A percentile compares a stretch with the other conserved stretches of the same genome.
These are phyloP conservation scores for Marmota flaviventris DNA, from an alignment of 2,113 vertebrate genomes.

Conservation along the genomic window DNA sequence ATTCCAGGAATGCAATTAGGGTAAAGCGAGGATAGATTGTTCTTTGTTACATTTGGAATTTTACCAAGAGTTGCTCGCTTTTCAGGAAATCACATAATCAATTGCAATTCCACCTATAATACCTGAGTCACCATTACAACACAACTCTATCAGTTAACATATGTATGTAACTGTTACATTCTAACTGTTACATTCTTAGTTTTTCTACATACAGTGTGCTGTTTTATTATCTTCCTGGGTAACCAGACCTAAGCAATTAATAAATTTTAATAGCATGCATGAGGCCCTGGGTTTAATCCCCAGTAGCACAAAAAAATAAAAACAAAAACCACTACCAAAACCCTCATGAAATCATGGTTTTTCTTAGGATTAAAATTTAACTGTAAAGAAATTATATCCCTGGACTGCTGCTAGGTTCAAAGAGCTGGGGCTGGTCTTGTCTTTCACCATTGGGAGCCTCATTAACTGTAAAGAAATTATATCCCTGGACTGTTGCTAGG, in stretches of 20 bases:
- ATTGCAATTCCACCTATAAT: neutral
- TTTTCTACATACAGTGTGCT: neutral
- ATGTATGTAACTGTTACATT: neutral
- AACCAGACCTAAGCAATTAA: slow-evolving; percentile 16
- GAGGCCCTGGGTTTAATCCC: too few relatives aligned
- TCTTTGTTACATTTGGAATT: slow-evolving; percentile 47
- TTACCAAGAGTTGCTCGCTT: slow-evolving; percentile 18
- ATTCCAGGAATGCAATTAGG: slow-evolving; percentile 63
- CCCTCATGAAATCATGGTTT: slow-evolving; percentile 15
- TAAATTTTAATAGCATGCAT: neutral
- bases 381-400: slow-evolving; percentile 34
- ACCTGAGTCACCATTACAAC: neutral
- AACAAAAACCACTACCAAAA: too few relatives aligned
- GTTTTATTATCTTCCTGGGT: neutral
- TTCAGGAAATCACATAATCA: slow-evolving; percentile 53
- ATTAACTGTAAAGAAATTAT: slow-evolving; percentile 32
- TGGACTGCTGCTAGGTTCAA: neutral
- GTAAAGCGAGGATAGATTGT: neutral
- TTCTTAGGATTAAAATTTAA: slow-evolving; percentile 55
- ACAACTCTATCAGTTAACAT: neutral
- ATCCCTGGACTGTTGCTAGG: neutral
- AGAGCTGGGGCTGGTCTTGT: neutral
- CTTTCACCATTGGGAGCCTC: neutral
- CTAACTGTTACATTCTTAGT: slow-evolving; percentile 12
- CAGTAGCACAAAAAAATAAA: too few relatives aligned